Percentiles rank a stretch among this genome's conserved stretches.
Conservation (phyloP, 2,113 vertebrate species). For the Eptesicus fuscus region DNA sequence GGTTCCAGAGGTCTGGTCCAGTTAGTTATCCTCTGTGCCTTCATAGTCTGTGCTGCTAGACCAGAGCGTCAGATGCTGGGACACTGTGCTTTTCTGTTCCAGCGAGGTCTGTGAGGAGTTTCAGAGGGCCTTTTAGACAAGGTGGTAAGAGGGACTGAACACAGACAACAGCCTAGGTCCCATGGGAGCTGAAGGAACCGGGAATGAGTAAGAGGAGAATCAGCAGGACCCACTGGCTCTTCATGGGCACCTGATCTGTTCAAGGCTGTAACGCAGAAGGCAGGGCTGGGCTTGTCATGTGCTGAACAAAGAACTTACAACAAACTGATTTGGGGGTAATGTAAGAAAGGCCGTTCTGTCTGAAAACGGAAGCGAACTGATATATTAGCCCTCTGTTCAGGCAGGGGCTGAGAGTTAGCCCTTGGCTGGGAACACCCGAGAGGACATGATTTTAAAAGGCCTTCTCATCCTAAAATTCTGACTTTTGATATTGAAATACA, state of each 20-base stretch:
- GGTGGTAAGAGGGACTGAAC: not conserved
- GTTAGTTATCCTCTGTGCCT: not conserved
- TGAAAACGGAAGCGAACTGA: not conserved
- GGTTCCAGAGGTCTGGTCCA: not conserved
- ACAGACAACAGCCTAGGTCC: not conserved
- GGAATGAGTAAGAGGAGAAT: not conserved
- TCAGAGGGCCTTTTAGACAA: not conserved
- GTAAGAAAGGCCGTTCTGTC: not conserved
- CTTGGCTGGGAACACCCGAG: rapidly evolving
- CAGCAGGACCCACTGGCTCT: rapidly evolving
- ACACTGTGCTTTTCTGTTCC: not conserved
- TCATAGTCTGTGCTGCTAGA: not conserved
- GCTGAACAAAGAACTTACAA: not conserved
- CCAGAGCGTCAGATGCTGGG: not conserved
- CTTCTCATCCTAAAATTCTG: not conserved
- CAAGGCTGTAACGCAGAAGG: not conserved
- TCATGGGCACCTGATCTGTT: not conserved
- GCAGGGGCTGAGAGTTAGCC: not conserved
- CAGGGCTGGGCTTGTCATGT: not conserved
- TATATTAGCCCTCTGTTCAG: too few species aligned
- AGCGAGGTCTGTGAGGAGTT: not conserved
- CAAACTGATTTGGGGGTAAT: not conserved
- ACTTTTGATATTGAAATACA: not conserved
- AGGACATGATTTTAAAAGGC: not conserved
- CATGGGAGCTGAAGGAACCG: not conserved